These are phyloP conservation scores for Rhodophaea formosa DNA, from an alignment of 2,888 invertebrate species.

Conservation along the genomic window DNA sequence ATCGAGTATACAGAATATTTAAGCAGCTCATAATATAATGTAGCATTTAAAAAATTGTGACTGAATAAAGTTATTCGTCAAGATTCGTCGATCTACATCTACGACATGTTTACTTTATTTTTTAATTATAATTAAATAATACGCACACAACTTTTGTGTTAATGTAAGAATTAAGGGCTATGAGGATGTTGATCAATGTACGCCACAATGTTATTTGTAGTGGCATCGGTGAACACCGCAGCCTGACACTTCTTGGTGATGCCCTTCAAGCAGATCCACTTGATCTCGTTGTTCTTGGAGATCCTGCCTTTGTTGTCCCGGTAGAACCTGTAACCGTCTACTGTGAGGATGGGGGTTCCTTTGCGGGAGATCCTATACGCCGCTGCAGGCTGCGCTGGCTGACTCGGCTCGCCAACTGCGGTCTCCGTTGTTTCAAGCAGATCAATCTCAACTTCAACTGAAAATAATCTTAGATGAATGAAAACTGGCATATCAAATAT, in stretches of 20 bases:
- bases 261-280: conserved; percentile 33
- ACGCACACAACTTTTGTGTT: not conserved
- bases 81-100: too few relatives aligned
- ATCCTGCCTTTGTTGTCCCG: conserved; percentile 26
- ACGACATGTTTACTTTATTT: not conserved
- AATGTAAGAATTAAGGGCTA: not conserved
- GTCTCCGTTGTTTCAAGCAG: not conserved
- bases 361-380: conserved; percentile 27
- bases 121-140: not conserved
- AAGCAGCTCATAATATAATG: too few relatives aligned
- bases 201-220: conserved; percentile 1
- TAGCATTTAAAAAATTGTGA: too few relatives aligned
- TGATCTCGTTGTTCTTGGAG: conserved; percentile 25
- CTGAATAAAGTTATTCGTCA: too few relatives aligned
- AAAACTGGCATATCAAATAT: not conserved
- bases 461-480: not conserved
- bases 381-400: not conserved
- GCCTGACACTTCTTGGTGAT: conserved; percentile 5
- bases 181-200: conserved; percentile 17
- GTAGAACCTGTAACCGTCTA: conserved; percentile 40
- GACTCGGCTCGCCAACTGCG: not conserved
- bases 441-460: not conserved
- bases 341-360: conserved; percentile 39
- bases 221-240: conserved; percentile 4
- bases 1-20: too few relatives aligned